Conservation (phyloP, 1,140 invertebrate species). For the Panonychus citri region DNA sequence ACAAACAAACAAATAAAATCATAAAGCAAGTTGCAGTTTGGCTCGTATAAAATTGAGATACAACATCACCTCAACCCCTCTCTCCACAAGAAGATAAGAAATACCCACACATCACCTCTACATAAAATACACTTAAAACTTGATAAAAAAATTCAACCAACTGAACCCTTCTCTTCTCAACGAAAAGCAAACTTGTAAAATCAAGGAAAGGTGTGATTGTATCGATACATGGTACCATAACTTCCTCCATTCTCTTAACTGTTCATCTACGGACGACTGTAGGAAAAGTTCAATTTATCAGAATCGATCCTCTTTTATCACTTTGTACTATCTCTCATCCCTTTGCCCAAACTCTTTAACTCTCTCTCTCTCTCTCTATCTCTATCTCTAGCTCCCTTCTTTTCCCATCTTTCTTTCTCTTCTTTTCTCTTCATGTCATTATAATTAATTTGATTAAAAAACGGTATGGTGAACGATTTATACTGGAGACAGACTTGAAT, state of each 20-base stretch:
- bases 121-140: no score
- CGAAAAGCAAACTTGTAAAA: neutral
- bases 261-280: neutral
- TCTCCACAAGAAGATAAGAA: no score
- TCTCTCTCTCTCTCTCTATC: no score
- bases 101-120: no score
- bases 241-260: neutral
- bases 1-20: neutral
- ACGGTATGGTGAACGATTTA: neutral
- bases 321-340: neutral
- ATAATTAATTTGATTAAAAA: neutral
- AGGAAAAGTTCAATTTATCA: neutral
- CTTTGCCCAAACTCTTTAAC: no score
- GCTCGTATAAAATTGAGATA: neutral
- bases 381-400: no score
- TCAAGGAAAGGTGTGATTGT: neutral
- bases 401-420: no score
- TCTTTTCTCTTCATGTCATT: neutral
- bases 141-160: no score
- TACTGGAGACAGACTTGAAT: no score
- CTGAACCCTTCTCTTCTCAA: no score
- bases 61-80: neutral
- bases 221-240: neutral
- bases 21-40: neutral
- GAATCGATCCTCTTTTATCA: neutral